Evolutionary conservation across 2,888 invertebrate species (phyloP), one percentile per base, ranked within the genome.

Genomic region (Octodonta nipae): DNA sequence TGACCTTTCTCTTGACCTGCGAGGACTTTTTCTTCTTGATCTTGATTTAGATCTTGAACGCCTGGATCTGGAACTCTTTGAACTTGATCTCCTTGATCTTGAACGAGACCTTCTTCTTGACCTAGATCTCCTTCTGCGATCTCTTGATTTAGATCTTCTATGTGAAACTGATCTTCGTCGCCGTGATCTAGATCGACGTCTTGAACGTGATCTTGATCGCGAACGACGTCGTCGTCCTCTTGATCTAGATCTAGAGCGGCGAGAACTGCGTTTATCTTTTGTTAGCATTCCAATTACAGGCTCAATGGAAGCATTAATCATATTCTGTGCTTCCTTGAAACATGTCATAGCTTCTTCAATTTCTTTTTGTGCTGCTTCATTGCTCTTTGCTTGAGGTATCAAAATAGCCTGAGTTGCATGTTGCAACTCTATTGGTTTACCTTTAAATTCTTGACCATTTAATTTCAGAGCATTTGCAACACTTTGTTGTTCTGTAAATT

Each of bases 261-360:
- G 46, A 1, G 55, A 52, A 27, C 78, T 76, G 33, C 84, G 68
- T 54, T 87, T 85, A 48, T 87, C 86, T 58, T 87, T 86, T 1
- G 85, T 82, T 13, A 87, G 61, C 65, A 86, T 75, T 4, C 86
- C 86, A 48, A 87, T 86, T 33, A 87, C 84, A 1, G 87, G 87
- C 64, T 88, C 91, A 41, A 92, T 88, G 8, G 89, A 87, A 5
- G 91, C 92, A 1, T 89, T 86, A 41, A 95, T 89, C 51, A 92
- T 72, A 56, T 85, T 87, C 61, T 93, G 92, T 0, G 92, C 92
- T 63, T 95, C 93, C 56, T 91, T 91, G 0, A 93, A 91, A 40
- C 92, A 71, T 27, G 88, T 85, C 91, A 98, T 92, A 1, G 92
- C 93, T 59, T 92, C 92, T 59, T 93, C 92, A 34, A 95, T 91